phyloP scores from a whole-genome alignment of 2,113 vertebrate genomes.

The Heloderma charlesbogerti region DNA sequence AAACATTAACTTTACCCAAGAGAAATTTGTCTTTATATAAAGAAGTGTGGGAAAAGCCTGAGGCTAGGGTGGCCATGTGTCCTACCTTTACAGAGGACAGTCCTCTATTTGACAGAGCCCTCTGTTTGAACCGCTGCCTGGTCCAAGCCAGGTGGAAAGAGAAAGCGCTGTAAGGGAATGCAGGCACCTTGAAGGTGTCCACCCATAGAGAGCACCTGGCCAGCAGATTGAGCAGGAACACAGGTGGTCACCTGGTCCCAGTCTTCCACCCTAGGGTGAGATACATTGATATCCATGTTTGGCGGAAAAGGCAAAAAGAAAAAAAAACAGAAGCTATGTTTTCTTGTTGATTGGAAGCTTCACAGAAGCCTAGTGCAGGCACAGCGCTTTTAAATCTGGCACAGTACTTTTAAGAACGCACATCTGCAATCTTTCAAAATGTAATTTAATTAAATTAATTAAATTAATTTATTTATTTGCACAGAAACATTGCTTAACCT shows the following conservation, averaged over 20 bases:
- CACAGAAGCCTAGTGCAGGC: not conserved
- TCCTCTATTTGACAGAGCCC: too few relatives aligned
- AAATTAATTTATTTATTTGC: not conserved
- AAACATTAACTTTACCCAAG: not conserved
- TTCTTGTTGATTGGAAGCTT: not conserved
- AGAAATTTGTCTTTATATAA: not conserved
- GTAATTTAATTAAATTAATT: too few relatives aligned
- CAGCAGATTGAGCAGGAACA: not conserved
- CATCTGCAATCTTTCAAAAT: too few relatives aligned
- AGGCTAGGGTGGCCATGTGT: not conserved
- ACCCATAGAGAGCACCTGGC: not conserved
- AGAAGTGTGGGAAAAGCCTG: not conserved
- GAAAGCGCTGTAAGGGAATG: not conserved
- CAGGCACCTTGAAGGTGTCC: not conserved
- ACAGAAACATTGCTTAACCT: not conserved
- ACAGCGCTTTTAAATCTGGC: too few relatives aligned
- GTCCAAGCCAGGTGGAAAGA: not conserved
- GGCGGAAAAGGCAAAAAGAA: not conserved
- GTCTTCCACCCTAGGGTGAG: not conserved
- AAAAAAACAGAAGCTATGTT: not conserved
- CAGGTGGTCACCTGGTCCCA: not conserved
- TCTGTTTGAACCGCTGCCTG: not conserved
- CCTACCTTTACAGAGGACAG: not conserved
- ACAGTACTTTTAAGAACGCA: too few relatives aligned
- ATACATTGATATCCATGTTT: not conserved